These are phyloP conservation scores for Lophura swinhoii DNA, from an alignment of 2,797 vertebrate species.

Conservation along the genomic window DNA sequence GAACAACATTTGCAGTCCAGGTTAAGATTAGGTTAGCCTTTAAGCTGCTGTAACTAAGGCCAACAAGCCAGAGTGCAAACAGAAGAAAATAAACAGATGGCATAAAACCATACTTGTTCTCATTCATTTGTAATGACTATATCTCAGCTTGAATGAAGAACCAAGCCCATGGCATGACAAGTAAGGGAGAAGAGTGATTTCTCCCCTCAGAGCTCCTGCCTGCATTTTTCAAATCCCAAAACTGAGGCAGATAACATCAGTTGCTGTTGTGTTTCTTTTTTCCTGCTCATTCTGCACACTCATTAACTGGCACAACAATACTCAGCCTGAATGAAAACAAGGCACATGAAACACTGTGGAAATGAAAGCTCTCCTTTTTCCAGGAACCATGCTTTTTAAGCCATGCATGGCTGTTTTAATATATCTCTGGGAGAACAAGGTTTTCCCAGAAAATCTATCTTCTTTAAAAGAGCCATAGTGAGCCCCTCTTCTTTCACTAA, in stretches of 20 bases:
- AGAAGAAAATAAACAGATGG: conserved; percentile 37
- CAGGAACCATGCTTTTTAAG: background rate
- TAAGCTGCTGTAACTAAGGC: background rate
- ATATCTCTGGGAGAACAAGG: conserved; percentile 2
- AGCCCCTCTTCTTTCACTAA: background rate
- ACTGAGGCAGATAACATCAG: background rate
- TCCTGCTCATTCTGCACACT: background rate
- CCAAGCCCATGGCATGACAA: background rate
- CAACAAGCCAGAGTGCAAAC: background rate
- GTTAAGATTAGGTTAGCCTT: conserved; percentile 41
- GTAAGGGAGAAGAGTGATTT: background rate
- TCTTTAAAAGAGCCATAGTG: background rate
- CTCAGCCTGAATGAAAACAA: background rate
- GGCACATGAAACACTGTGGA: background rate
- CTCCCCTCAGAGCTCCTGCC: background rate
- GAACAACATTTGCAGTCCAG: conserved; percentile 29
- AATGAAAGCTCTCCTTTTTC: conserved; percentile 5
- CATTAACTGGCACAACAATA: background rate
- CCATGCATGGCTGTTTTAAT: background rate
- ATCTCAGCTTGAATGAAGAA: conserved; percentile 21
- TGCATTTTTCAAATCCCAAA: background rate
- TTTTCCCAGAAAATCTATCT: conserved; percentile 38
- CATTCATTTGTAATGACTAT: background rate
- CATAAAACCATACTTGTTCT: background rate
- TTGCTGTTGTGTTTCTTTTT: background rate